These are phyloP conservation scores for Glossosoma conforme DNA, from an alignment of 1,140 invertebrate genomes.

Conservation along the genomic window DNA sequence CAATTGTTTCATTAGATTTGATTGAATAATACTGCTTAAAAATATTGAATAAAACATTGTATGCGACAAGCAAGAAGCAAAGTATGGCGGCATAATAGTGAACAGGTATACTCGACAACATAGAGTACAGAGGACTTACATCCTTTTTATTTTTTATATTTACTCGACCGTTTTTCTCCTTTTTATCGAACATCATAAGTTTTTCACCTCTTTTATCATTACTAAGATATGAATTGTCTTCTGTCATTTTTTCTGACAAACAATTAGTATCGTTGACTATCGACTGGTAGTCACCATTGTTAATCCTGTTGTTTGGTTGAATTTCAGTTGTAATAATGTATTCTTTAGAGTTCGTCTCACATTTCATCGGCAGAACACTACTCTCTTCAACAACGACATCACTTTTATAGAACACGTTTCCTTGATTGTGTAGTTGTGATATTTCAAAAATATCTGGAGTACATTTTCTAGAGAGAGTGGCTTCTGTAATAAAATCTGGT, in stretches of 20 bases:
- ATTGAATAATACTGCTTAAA: conserved; percentile 37
- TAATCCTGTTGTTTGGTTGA: not conserved
- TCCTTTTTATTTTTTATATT: not conserved
- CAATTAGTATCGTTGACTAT: not conserved
- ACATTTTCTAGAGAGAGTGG: not conserved
- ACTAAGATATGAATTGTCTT: not conserved
- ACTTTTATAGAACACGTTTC: conserved; percentile 21
- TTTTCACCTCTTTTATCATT: conserved; percentile 5
- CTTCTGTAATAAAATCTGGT: not conserved
- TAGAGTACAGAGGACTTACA: conserved; percentile 32
- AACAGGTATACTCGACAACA: conserved; percentile 46
- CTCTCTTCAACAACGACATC: conserved; percentile 25
- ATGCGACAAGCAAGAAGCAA: conserved; percentile 48
- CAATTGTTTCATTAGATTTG: not conserved
- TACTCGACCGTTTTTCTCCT: not conserved
- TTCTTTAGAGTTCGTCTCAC: not conserved
- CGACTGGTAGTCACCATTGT: not conserved
- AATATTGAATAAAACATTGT: conserved; percentile 48
- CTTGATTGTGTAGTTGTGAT: not conserved
- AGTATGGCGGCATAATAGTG: conserved; percentile 49
- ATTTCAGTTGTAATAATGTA: not conserved
- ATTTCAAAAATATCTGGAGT: conserved; percentile 7
- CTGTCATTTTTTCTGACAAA: not conserved
- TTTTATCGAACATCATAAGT: conserved; percentile 2
- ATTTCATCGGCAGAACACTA: conserved; percentile 10